These are phyloP conservation scores for Sebastes aleutianus DNA, from an alignment of 2,797 vertebrate genomes.

Conservation along the genomic window DNA sequence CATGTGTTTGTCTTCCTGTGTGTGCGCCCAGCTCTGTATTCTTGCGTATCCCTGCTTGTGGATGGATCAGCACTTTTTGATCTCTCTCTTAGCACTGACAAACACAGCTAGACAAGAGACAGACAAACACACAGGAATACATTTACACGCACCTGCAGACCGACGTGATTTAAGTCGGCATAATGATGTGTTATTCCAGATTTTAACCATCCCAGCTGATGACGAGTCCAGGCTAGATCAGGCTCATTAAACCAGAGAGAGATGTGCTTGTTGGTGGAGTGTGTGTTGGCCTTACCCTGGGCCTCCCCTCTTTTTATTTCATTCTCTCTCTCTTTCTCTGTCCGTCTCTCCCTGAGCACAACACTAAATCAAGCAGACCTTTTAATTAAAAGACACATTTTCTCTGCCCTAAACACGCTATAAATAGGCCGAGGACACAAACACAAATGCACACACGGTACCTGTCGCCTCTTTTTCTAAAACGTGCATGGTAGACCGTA, in stretches of 20 bases:
- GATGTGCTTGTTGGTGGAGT: slow-evolving; percentile 28
- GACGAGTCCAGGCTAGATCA: slow-evolving; percentile 33
- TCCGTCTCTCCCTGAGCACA: slow-evolving; percentile 17
- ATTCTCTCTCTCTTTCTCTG: slow-evolving; percentile 10
- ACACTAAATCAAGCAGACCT: slow-evolving; percentile 66
- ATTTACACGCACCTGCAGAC: slow-evolving; percentile 30
- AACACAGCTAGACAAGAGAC: slow-evolving; percentile 30
- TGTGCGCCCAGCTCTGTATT: neutral
- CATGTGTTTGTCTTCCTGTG: neutral
- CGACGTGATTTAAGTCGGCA: slow-evolving; percentile 28
- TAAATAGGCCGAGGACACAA: slow-evolving; percentile 34
- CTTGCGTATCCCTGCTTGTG: neutral
- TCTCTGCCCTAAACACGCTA: slow-evolving; percentile 34
- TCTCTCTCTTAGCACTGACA: slow-evolving; percentile 47
- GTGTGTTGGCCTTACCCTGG: slow-evolving; percentile 22
- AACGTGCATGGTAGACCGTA: slow-evolving; percentile 2
- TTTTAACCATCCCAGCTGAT: slow-evolving; percentile 43
- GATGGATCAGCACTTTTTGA: slow-evolving; percentile 47
- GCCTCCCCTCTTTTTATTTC: slow-evolving; percentile 34
- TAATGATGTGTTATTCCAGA: slow-evolving; percentile 56
- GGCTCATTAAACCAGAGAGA: slow-evolving; percentile 54
- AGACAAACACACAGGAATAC: slow-evolving; percentile 38
- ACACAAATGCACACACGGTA: neutral
- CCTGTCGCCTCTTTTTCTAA: neutral
- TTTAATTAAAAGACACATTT: slow-evolving; percentile 75